Evolutionary conservation across 2,888 invertebrate species (phyloP), one percentile per base, ranked within the genome.

Genomic region (Eugnorisma glareosa): DNA sequence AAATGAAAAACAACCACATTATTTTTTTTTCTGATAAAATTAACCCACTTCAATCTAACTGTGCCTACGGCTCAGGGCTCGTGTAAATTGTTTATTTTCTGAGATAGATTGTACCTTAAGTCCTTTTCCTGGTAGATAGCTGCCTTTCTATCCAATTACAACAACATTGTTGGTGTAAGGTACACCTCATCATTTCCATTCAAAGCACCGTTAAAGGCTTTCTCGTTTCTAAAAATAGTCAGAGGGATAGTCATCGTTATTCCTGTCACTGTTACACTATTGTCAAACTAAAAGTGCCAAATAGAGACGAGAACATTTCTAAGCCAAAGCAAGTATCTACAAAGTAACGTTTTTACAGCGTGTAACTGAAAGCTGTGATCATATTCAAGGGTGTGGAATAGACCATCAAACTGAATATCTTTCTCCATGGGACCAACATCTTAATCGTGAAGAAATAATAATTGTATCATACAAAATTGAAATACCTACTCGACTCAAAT

Each of bases 1-100:
- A 57, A 64, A 67, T 63, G 1, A 66, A 78, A 68, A 18, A 59
- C 4, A 15, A 66, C 1, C 13, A 59, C 59, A 10, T 28, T 0
- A 21, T 10, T 35, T 1, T 57, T 2, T 48, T 37, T 66, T 43
- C 10, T 31, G 31, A 31, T 48, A 43, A 24, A 77, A 66, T 77
- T 40, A 57, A 0, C 28, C 24, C 7, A 28, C 6, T 48, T 74
- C 6, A 57, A 28, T 15, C 6, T 5, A 11, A 1, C 21, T 28
- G 2, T 21, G 13, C 28, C 51, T 18, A 28, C 18, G 37, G 37
- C 37, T 40, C 11, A 37, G 1, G 0, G 8, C 37, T 82, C 18
- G n/a, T 64, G 13, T 40, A 28, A 48, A 64, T 0, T 48, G 37
- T 64, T 82, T 66, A 48, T 57, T 76, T 83, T 43, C 18, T 1